Evolutionary conservation across 2,797 vertebrate genomes (phyloP).

Genomic region (Dermochelys coriacea): DNA sequence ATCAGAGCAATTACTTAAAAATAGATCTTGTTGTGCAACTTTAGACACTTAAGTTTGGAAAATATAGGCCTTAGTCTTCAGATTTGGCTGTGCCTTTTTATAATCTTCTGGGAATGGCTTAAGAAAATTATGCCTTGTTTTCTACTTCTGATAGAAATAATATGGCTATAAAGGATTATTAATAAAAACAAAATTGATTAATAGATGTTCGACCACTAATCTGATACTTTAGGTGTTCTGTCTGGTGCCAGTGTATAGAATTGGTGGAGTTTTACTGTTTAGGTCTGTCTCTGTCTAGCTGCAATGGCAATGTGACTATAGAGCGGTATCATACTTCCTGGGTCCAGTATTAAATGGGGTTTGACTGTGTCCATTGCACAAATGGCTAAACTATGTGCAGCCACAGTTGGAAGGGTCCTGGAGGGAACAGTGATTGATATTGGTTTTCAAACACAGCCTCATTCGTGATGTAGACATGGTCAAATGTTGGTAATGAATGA

Average conservation of each 20-base stretch:
- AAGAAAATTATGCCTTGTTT: neutral
- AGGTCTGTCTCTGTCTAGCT: neutral
- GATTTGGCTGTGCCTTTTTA: neutral
- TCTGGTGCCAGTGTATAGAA: fast-evolving
- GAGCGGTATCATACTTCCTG: fast-evolving
- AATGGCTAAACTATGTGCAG: neutral
- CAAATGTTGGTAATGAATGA: neutral
- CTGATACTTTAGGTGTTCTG: neutral
- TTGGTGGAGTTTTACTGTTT: neutral
- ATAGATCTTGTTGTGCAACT: neutral
- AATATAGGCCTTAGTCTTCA: neutral
- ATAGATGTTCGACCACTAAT: neutral
- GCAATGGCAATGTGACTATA: neutral
- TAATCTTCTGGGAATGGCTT: fast-evolving
- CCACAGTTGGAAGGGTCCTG: fast-evolving
- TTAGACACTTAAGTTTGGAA: neutral
- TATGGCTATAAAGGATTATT: neutral
- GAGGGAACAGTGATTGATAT: neutral
- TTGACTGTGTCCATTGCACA: neutral
- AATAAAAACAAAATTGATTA: neutral
- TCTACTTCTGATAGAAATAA: neutral
- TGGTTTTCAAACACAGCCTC: neutral
- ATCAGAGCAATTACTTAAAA: neutral
- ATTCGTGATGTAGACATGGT: fast-evolving
- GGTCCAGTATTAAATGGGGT: fast-evolving